A percentile compares a stretch with the other conserved stretches of the same genome.
Evolutionary conservation across 2,888 invertebrate species (phyloP).

Genomic region (Pristionchus arcanus): DNA sequence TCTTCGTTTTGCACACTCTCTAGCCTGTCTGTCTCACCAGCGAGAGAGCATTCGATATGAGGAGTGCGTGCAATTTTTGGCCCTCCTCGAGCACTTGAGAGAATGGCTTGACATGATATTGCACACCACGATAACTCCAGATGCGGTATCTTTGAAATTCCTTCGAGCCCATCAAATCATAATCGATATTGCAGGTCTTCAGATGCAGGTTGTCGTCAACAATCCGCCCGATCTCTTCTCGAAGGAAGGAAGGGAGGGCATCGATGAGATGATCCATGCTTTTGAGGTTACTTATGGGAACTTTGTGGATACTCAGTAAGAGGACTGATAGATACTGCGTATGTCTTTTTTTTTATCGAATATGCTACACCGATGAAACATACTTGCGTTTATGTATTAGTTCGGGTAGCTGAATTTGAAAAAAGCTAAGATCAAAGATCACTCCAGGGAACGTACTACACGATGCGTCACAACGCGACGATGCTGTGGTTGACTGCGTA

Average conservation of each 20-base stretch:
- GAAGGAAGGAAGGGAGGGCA: conserved; percentile 60
- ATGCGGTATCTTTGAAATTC: not conserved
- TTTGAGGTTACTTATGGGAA: too few relatives aligned
- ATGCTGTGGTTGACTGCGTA: conserved; percentile 78
- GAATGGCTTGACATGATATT: too few relatives aligned
- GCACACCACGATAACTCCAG: not conserved
- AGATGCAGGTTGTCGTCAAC: conserved; percentile 78
- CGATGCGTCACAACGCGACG: conserved; percentile 77
- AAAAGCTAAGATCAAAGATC: not conserved
- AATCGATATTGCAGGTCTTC: conserved; percentile 70
- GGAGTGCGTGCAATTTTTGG: too few relatives aligned
- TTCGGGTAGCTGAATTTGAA: too few relatives aligned
- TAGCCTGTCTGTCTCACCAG: too few relatives aligned
- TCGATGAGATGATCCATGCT: conserved; percentile 67
- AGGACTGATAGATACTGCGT: too few relatives aligned
- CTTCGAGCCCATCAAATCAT: not conserved
- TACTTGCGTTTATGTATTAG: too few relatives aligned
- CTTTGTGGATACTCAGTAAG: too few relatives aligned
- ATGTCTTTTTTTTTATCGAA: too few relatives aligned
- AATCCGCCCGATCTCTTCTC: conserved; percentile 76
- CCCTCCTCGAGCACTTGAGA: too few relatives aligned
- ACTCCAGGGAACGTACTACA: conserved; percentile 73
- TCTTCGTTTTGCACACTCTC: not conserved
- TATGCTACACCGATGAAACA: too few relatives aligned
- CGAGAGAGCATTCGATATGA: too few relatives aligned